Evolutionary conservation across 2,113 vertebrate species (phyloP), one percentile per base, ranked within the genome.

Genomic region (Megaceryle maxima): DNA sequence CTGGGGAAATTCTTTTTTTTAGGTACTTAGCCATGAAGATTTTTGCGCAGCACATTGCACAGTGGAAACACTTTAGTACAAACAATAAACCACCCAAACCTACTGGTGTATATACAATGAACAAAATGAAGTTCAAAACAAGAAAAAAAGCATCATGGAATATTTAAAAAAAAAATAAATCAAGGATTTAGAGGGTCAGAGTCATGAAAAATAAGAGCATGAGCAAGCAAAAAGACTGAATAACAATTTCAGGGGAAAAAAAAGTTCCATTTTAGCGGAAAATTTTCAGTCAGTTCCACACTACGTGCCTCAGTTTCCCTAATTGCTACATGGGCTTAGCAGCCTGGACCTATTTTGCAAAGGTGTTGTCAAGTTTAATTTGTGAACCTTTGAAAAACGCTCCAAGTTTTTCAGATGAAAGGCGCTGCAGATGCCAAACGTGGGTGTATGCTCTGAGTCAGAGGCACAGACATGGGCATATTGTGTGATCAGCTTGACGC

Each of bases 401-500:
- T 84, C 84, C 0, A 73, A 94, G 90, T 64, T 86, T 35, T 78
- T 70, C 82, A 96, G 92, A 96, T 96, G 94, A 96, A 97, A 96
- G 94, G 63, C 11, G 2, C 79, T 77, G 83, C 81, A 76, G 91
- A 90, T 95, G 95, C 96, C 96, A 91, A 66, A 46, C n/a, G 55
- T 96, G 96, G 96, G 96, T 84, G 96, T 82, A 53, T 79, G 13
- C 88, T 80, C 28, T 97, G 97, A 97, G 92, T 97, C 96, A 97
- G 92, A 87, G 83, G 66, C 90, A 81, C 7, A 81, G 89, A 41
- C 90, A 70, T 46, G 76, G 87, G 72, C 79, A 87, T 41, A 25
- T 15, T 6, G 79, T 25, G 70, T 24, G 92, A 86, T 81, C 33
- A 19, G 56, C 62, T 51, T 31, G 69, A 60, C 31, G 63, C 53